Conservation (phyloP, 2,888 invertebrate genomes). For the Leptarthrus brevirostris region DNA sequence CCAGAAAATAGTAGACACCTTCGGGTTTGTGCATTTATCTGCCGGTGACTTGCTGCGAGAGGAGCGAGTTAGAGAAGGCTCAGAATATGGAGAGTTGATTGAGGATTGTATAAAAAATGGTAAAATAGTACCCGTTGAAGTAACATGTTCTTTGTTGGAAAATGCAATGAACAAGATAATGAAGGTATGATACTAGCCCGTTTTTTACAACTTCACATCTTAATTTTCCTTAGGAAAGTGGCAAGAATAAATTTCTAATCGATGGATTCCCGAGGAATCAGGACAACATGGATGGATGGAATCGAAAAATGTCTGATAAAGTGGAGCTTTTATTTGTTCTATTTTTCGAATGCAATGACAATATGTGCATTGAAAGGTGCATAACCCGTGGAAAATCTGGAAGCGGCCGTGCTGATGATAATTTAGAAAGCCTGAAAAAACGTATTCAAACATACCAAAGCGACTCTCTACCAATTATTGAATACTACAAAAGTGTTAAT, state of each 20-base stretch:
- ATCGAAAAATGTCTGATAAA: conserved; percentile 83
- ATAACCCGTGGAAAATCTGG: conserved; percentile 86
- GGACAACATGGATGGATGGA: conserved; percentile 97
- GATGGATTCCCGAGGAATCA: conserved; percentile 99
- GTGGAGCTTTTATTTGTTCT: conserved; percentile 87
- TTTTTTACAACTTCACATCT: conserved; percentile 1
- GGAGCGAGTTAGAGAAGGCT: conserved; percentile 86
- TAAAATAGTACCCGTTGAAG: conserved; percentile 96
- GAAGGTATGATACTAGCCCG: conserved; percentile 55
- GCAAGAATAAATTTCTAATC: conserved; percentile 84
- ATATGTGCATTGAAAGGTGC: conserved; percentile 88
- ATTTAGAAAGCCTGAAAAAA: conserved; percentile 86
- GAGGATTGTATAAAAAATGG: conserved; percentile 93
- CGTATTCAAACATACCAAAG: conserved; percentile 86
- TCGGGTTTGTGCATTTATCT: conserved; percentile 85
- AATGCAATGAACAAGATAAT: conserved; percentile 74
- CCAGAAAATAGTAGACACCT: conserved; percentile 83
- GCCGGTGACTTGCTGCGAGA: conserved; percentile 95
- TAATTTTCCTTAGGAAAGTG: conserved; percentile 68
- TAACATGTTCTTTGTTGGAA: conserved; percentile 95
- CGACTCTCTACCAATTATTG: conserved; percentile 90
- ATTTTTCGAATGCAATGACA: conserved; percentile 89
- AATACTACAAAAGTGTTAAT: conserved; percentile 78
- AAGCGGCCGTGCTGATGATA: conserved; percentile 95
- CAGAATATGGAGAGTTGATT: conserved; percentile 91